Base-by-base conservation (phyloP, 2,797 vertebrate species). In the Gymnothorax javanicus region DNA sequence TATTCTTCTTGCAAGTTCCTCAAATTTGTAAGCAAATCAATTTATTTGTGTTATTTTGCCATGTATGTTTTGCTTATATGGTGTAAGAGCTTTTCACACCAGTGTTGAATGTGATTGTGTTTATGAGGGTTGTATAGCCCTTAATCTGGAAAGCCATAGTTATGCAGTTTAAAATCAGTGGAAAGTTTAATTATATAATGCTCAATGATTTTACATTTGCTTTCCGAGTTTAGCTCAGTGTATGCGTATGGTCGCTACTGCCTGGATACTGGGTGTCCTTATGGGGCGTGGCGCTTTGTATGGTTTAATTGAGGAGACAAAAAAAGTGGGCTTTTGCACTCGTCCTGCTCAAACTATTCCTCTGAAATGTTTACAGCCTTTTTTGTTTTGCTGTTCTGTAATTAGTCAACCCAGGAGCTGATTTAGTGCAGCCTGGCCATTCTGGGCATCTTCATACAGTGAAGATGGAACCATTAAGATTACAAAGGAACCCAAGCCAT, bases 301-400 rank as follows among this genome's bases (percentile, higher is more conserved):
- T 88, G 62, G 56, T 86, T 58, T 43, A 43, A 43, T 43, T 1
- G 52, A 23, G 85, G 88, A 89, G 69, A 88, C 3, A 13, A 87
- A 64, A 90, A 84, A 82, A 84, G 83, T 91, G 67, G 82, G 83
- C 79, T 89, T 69, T 85, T 90, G 87, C 87, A 91, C 77, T 87
- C 83, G 85, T 75, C 90, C 84, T 89, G 69, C 87, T 59, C 5
- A 87, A 84, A 69, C 89, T 86, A 8, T 88, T 88, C 82, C 87
- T 87, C 20, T 89, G 90, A 79, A 90, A 91, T 91, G 94, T 95
- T 95, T 94, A 94, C 93, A 91, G 88, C 87, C 13, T 86, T 12
- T 43, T 92, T 93, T 91, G 27, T 87, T 90, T 88, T 90, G 64
- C 91, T 87, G 67, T 89, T 87, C 87, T 90, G 82, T 92, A 89